A percentile compares a stretch with the other conserved stretches of the same genome.
Evolutionary conservation across 2,797 vertebrate species (phyloP).

Genomic region (Cynodonichthys magdalenae): DNA sequence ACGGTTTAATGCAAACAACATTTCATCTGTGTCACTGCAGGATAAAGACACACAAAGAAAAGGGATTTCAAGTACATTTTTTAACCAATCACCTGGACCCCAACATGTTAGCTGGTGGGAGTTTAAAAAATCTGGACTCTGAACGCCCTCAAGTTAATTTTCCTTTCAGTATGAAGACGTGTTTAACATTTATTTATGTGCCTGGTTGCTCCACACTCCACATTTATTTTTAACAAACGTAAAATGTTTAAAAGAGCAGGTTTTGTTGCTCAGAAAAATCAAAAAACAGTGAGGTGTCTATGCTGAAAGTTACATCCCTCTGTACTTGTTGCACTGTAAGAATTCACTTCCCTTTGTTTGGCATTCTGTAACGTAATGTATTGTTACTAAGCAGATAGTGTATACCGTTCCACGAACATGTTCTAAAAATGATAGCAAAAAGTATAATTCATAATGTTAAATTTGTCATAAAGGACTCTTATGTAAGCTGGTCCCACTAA

Average conservation of each 20-base stretch:
- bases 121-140: background rate
- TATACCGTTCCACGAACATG: background rate
- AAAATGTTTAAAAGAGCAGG: background rate
- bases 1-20: background rate
- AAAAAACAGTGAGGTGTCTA: background rate
- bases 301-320: background rate
- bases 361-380: conserved; percentile 2
- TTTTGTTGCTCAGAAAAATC: background rate
- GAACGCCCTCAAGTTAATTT: background rate
- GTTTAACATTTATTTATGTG: conserved; percentile 12
- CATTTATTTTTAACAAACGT: conserved; percentile 4
- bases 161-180: background rate
- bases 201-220: conserved; percentile 18
- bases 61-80: background rate
- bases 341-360: conserved; percentile 6
- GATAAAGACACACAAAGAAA: background rate
- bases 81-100: background rate
- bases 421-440: background rate
- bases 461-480: conserved; percentile 4
- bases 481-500: conserved; percentile 2
- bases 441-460: background rate
- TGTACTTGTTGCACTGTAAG: conserved; percentile 1
- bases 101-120: background rate
- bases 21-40: background rate
- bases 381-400: background rate